Percentiles rank a stretch among this genome's conserved stretches.
Conservation (phyloP, 2,113 vertebrate species). For the Delphinus delphis region DNA sequence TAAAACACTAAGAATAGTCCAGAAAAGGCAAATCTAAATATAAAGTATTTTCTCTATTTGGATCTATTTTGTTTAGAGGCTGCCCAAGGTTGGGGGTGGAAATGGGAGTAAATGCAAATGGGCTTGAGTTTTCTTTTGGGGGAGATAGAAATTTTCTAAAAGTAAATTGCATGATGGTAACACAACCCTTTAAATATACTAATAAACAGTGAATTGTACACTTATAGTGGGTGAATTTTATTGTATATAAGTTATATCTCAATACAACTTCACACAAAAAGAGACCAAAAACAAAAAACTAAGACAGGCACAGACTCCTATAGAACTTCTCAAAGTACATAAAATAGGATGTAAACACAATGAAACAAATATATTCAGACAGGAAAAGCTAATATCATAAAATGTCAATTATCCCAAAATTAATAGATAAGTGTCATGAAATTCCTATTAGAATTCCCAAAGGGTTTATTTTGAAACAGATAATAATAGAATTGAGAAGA, state of each 20-base stretch:
- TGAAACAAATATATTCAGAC: not conserved
- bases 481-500: not conserved
- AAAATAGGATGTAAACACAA: not conserved
- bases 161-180: not conserved
- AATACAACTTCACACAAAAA: not conserved
- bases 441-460: not conserved
- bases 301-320: not conserved
- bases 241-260: not conserved
- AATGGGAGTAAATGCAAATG: not conserved
- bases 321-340: not conserved
- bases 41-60: not conserved
- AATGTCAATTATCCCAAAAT: not conserved
- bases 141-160: constrained; percentile 23
- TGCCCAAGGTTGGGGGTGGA: not conserved
- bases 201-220: not conserved
- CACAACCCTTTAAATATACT: not conserved
- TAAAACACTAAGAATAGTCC: not conserved
- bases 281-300: not conserved
- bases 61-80: not conserved
- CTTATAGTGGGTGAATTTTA: not conserved
- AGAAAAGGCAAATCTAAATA: not conserved
- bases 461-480: not conserved
- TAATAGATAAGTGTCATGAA: not conserved
- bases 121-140: not conserved
- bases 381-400: not conserved